These are phyloP conservation scores for Galaxea fascicularis DNA, from an alignment of 92 coral and sea anemone species.

Conservation along the genomic window DNA sequence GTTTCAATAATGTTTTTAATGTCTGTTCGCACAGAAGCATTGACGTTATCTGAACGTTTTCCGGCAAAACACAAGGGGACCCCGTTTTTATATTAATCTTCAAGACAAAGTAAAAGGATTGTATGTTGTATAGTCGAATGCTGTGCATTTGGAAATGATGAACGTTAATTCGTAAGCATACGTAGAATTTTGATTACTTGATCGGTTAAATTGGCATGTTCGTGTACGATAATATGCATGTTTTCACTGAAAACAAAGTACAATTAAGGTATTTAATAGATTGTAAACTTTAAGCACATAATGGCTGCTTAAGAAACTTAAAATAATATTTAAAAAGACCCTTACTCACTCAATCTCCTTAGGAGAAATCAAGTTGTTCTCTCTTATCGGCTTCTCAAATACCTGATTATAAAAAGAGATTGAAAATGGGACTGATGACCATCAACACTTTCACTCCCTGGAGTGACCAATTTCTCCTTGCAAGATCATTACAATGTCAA, in stretches of 20 bases:
- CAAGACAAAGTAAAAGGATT: too few relatives aligned
- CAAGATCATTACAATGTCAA: too few relatives aligned
- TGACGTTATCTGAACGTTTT: too few relatives aligned
- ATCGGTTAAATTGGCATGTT: background rate
- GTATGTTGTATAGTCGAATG: too few relatives aligned
- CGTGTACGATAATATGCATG: background rate
- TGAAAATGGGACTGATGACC: too few relatives aligned
- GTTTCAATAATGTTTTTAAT: too few relatives aligned
- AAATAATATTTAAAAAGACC: background rate
- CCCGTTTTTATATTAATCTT: too few relatives aligned
- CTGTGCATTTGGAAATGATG: too few relatives aligned
- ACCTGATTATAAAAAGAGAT: slow-evolving; percentile 59
- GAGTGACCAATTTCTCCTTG: too few relatives aligned
- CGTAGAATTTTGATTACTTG: background rate
- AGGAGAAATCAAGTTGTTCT: slow-evolving; percentile 58
- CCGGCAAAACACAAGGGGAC: too few relatives aligned
- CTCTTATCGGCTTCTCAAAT: slow-evolving; percentile 89
- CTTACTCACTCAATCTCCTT: slow-evolving; percentile 90
- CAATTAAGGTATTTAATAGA: background rate
- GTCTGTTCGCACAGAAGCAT: too few relatives aligned
- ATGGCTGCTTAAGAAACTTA: background rate
- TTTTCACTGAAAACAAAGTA: background rate
- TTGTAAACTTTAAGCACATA: background rate
- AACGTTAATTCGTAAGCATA: background rate
- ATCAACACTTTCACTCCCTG: too few relatives aligned